Evolutionary conservation across 2,113 vertebrate species (phyloP).

Genomic region (Balaenoptera acutorostrata): DNA sequence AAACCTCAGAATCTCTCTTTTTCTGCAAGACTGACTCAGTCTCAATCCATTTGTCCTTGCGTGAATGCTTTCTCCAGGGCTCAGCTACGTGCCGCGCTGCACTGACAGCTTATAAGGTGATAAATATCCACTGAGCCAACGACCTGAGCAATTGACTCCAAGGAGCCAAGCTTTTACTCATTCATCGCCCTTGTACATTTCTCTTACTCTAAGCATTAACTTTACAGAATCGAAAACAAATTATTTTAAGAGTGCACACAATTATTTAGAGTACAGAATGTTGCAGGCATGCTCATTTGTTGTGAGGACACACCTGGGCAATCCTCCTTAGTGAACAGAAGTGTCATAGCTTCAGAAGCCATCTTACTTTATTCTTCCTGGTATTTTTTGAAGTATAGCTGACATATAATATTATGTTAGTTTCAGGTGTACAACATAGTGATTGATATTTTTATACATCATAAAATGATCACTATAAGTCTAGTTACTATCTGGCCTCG

Average conservation of each 20-base stretch:
- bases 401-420: background rate
- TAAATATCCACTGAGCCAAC: background rate
- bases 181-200: background rate
- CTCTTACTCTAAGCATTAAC: conserved; percentile 27
- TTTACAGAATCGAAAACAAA: conserved; percentile 11
- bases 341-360: background rate
- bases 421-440: background rate
- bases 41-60: background rate
- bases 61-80: conserved; percentile 16
- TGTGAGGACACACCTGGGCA: background rate
- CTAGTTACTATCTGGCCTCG: background rate
- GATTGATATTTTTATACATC: background rate
- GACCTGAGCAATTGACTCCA: conserved; percentile 15
- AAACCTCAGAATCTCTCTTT: conserved; percentile 1
- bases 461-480: background rate
- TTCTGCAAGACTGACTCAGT: background rate
- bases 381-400: background rate
- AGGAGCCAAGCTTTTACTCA: conserved; percentile 17
- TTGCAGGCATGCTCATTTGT: background rate
- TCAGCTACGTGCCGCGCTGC: background rate
- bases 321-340: background rate
- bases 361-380: background rate
- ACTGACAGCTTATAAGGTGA: conserved; percentile 11
- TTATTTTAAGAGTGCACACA: background rate
- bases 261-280: conserved; percentile 23